Evolutionary conservation across 2,113 vertebrate genomes (phyloP).

Genomic region (Psilopsiagon aurifrons): DNA sequence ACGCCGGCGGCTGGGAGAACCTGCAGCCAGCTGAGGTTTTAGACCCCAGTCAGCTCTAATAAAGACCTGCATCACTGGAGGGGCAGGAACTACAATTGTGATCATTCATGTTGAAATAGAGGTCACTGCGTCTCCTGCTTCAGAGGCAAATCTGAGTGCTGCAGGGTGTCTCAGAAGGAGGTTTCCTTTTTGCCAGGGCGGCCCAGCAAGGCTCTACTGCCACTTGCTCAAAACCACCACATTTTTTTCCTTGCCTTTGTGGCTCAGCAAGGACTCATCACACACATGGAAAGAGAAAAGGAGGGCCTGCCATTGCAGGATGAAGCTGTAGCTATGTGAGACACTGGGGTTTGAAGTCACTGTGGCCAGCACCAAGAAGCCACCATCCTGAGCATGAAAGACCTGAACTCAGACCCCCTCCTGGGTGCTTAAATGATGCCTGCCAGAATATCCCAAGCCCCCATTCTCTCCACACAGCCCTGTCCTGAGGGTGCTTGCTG

Average conservation of each 20-base stretch:
- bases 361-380: not conserved
- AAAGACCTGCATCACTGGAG: slow-evolving; percentile 29
- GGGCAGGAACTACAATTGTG: not conserved
- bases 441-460: not conserved
- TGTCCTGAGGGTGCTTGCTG: not conserved
- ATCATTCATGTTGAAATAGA: not conserved
- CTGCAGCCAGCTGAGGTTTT: slow-evolving; percentile 35
- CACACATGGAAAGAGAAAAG: fast-evolving
- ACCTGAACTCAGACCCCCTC: not conserved
- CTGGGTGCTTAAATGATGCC: not conserved
- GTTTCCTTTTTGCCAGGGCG: not conserved
- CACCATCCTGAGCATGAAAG: not conserved
- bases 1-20: not conserved
- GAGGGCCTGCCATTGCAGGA: not conserved
- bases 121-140: not conserved
- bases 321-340: fast-evolving
- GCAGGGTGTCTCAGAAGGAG: not conserved
- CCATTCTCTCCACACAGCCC: not conserved
- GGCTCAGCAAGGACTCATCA: not conserved
- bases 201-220: not conserved
- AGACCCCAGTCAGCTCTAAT: slow-evolving; percentile 50
- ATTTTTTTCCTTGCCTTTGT: not conserved
- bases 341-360: not conserved
- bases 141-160: not conserved
- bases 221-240: not conserved